A percentile compares a stretch with the other conserved stretches of the same genome.
phyloP scores from a whole-genome alignment of 2,797 vertebrate genomes.

The Lycodopsis pacificus region DNA sequence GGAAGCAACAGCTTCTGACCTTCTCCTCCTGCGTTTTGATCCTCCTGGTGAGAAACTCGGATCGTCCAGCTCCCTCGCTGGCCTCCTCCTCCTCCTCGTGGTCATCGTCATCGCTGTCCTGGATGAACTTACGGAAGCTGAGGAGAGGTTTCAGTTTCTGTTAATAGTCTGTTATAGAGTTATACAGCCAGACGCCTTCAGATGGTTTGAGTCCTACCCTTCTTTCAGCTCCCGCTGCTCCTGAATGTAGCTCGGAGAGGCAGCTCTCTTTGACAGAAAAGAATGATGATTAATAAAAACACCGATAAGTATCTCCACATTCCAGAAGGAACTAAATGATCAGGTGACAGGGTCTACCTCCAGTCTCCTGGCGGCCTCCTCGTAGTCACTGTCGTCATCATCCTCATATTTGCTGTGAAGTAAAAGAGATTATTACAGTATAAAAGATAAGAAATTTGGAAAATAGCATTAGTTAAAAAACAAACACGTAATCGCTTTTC shows the following conservation, averaged over 20 bases:
- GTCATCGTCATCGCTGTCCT: conserved; percentile 85
- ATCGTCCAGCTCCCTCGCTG: conserved; percentile 51
- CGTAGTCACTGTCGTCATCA: conserved; percentile 81
- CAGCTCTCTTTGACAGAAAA: conserved; percentile 75
- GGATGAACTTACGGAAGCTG: conserved; percentile 88
- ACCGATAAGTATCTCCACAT: background rate
- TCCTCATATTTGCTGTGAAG: conserved; percentile 78
- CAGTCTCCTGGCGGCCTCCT: conserved; percentile 73
- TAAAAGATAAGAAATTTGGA: background rate
- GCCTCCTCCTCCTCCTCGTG: background rate
- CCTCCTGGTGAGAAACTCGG: conserved; percentile 83
- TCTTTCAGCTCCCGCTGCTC: conserved; percentile 89
- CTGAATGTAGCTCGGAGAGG: conserved; percentile 88
- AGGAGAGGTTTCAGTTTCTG: background rate
- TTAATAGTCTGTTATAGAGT: background rate
- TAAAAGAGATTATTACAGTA: background rate
- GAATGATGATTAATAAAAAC: background rate
- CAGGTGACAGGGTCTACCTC: conserved; percentile 61
- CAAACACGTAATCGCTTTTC: background rate
- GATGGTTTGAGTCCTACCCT: conserved; percentile 74
- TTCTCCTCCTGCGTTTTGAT: conserved; percentile 86
- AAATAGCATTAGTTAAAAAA: background rate
- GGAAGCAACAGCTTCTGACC: conserved; percentile 68
- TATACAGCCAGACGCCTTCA: rapidly evolving
- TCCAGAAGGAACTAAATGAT: background rate